phyloP scores from a whole-genome alignment of 2,113 vertebrate species.

The Silurus meridionalis region DNA sequence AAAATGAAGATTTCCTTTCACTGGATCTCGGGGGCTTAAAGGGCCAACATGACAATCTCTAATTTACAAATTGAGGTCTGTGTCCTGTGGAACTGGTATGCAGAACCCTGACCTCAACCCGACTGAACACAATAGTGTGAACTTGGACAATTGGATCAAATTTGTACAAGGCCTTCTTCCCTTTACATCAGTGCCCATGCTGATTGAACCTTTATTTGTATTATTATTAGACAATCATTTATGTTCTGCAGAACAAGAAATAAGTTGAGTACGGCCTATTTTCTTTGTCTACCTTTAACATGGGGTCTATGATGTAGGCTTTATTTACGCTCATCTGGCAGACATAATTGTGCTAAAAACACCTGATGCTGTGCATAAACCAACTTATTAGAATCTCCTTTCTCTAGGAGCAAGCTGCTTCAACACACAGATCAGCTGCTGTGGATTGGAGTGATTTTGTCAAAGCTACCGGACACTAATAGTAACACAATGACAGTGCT shows the following conservation, averaged over 20 bases:
- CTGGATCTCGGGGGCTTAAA: background rate
- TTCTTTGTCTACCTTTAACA: background rate
- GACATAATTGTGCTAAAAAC: background rate
- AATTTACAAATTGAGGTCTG: background rate
- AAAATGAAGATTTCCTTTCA: background rate
- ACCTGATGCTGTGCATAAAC: background rate
- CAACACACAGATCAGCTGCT: background rate
- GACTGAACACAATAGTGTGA: background rate
- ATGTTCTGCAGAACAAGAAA: background rate
- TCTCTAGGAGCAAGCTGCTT: background rate
- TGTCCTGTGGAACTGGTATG: background rate
- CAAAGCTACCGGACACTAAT: background rate
- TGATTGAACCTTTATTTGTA: background rate
- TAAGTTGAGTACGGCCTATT: background rate
- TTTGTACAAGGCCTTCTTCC: too few species aligned
- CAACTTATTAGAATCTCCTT: background rate
- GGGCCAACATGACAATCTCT: background rate
- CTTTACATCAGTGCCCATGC: too few species aligned
- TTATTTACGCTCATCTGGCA: background rate
- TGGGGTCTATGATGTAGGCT: background rate
- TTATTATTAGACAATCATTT: background rate
- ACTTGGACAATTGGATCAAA: background rate
- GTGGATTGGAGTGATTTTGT: background rate
- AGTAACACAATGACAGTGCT: background rate
- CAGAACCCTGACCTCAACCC: background rate